Evolutionary conservation across 1,140 invertebrate species (phyloP).

Genomic region (Ruditapes philippinarum): DNA sequence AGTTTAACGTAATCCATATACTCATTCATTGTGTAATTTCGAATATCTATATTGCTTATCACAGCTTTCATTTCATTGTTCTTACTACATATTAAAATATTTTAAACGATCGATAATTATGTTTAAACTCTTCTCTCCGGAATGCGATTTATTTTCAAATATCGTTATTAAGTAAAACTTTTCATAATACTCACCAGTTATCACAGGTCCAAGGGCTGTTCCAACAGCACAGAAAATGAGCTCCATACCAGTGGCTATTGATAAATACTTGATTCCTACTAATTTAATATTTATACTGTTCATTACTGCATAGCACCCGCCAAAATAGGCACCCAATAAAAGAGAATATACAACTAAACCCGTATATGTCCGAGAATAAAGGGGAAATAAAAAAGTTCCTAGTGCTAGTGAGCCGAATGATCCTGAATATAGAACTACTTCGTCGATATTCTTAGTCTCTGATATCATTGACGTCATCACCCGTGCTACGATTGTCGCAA

Average conservation of each 20-base stretch:
- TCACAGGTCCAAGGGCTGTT: constrained; percentile 58
- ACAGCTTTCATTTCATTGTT: too few relatives aligned
- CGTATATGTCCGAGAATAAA: constrained; percentile 47
- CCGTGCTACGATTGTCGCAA: constrained; percentile 48
- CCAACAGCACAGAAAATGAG: constrained; percentile 56
- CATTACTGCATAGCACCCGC: constrained; percentile 65
- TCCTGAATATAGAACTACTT: constrained; percentile 60
- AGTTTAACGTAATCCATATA: too few relatives aligned
- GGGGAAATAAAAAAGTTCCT: constrained; percentile 61
- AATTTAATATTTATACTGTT: constrained; percentile 63
- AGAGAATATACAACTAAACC: constrained; percentile 59
- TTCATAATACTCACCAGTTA: constrained; percentile 62
- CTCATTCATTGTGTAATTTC: too few relatives aligned
- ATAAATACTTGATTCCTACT: constrained; percentile 62
- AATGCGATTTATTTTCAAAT: too few relatives aligned
- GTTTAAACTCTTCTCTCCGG: too few relatives aligned
- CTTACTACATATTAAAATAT: too few relatives aligned
- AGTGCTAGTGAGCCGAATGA: constrained; percentile 59
- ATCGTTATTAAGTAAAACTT: too few relatives aligned
- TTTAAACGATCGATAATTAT: too few relatives aligned
- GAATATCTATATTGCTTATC: too few relatives aligned
- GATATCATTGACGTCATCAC: constrained; percentile 43
- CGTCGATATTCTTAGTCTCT: constrained; percentile 53
- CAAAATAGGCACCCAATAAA: constrained; percentile 61
- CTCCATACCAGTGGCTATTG: constrained; percentile 59